Conservation (phyloP, 35 echinoderm and acorn worm species). For the Apostichopus parvimensis region DNA sequence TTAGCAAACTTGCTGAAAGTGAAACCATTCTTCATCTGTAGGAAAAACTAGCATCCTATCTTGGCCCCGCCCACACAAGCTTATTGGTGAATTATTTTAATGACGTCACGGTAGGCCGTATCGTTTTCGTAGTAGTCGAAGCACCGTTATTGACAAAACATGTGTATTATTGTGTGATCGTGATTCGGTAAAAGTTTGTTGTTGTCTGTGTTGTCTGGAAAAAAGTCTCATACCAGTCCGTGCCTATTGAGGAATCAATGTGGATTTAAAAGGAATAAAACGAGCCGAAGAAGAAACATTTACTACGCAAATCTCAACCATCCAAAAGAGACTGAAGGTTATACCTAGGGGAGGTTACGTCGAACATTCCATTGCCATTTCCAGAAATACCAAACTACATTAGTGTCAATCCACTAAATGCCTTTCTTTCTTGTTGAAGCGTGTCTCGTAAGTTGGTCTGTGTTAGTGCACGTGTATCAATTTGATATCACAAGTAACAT, state of each 20-base stretch:
- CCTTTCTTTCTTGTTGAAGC: background rate
- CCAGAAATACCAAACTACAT: background rate
- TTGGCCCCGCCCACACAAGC: background rate
- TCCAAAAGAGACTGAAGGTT: background rate
- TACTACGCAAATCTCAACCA: slow-evolving; percentile 8
- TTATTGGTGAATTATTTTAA: background rate
- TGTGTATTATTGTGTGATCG: background rate
- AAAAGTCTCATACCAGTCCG: no score
- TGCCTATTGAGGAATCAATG: background rate
- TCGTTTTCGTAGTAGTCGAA: no score
- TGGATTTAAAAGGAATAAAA: slow-evolving; percentile 28
- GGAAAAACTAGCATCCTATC: no score
- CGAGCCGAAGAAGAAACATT: background rate
- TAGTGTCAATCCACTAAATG: background rate
- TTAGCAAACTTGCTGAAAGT: no score
- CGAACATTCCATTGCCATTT: slow-evolving; percentile 6
- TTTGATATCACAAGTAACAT: background rate
- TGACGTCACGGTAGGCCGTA: background rate
- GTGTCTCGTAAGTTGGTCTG: background rate
- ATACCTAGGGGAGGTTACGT: slow-evolving; percentile 22
- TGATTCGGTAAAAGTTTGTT: slow-evolving; percentile 37
- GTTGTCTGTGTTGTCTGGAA: background rate
- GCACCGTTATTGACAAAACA: no score
- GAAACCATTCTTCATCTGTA: no score
- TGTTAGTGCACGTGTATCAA: background rate